A percentile compares a stretch with the other conserved stretches of the same genome.
phyloP scores from a whole-genome alignment of 1,140 invertebrate genomes.

The Orchesella cincta region DNA sequence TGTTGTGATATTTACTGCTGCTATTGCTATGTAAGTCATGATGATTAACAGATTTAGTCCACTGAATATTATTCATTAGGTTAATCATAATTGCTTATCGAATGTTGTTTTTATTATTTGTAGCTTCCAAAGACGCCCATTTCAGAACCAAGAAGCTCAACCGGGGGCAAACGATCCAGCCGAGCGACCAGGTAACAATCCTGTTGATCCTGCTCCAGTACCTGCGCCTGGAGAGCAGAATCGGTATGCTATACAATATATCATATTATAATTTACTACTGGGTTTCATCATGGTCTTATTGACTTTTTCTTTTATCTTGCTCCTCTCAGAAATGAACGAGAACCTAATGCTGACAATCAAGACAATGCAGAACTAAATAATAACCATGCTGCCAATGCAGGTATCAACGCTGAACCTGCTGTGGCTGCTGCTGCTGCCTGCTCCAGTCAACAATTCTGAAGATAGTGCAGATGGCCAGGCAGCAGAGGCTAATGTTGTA shows the following conservation, averaged over 20 bases:
- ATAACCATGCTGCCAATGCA: background rate
- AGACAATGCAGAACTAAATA: background rate
- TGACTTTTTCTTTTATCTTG: background rate
- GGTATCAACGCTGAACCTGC: background rate
- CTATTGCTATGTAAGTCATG: constrained; percentile 46
- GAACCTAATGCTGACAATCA: constrained; percentile 23
- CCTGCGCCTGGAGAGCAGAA: background rate
- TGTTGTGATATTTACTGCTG: constrained; percentile 46
- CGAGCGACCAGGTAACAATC: constrained; percentile 12
- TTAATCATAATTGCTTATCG: background rate
- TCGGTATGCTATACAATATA: background rate
- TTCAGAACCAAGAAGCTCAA: constrained; percentile 18
- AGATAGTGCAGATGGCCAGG: background rate
- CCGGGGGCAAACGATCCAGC: background rate
- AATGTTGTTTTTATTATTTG: constrained; percentile 1
- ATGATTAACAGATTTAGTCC: too few species aligned
- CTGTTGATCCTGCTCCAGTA: background rate
- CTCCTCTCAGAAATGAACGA: constrained; percentile 20
- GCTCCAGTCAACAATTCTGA: background rate
- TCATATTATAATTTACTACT: background rate
- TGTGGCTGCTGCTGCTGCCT: background rate
- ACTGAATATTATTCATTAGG: too few species aligned
- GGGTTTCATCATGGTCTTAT: background rate
- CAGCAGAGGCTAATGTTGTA: background rate
- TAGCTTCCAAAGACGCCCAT: constrained; percentile 34